Conservation (phyloP, 2,888 invertebrate species). For the Catonia carolina region DNA sequence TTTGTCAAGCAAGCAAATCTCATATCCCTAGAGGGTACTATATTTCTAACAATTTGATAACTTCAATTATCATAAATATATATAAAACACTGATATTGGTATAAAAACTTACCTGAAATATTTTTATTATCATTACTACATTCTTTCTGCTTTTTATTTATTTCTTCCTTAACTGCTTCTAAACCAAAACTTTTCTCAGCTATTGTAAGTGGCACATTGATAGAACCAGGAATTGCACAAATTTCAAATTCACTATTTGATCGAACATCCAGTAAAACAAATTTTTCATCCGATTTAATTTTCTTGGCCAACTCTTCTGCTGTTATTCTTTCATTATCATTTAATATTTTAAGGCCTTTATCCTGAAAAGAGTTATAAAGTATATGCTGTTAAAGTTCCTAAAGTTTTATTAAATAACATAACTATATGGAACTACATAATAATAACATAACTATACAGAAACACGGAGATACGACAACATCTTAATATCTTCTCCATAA, state of each 20-base stretch:
- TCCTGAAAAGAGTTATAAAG: conserved; percentile 32
- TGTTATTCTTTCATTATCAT: conserved; percentile 53
- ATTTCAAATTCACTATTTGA: conserved; percentile 76
- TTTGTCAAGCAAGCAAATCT: too few species aligned
- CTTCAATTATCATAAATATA: too few species aligned
- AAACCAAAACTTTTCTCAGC: background rate
- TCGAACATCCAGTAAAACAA: conserved; percentile 84
- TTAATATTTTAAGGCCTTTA: conserved; percentile 47
- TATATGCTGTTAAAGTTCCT: too few species aligned
- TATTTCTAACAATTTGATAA: too few species aligned
- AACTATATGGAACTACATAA: too few species aligned
- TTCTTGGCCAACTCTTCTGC: conserved; percentile 49
- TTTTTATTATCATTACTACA: conserved; percentile 9
- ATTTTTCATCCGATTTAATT: conserved; percentile 38
- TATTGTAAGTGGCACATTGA: conserved; percentile 60
- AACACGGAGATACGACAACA: too few species aligned
- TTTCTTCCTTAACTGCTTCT: conserved; percentile 1
- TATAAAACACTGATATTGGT: too few species aligned
- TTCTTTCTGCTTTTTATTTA: background rate
- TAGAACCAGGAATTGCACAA: conserved; percentile 66
- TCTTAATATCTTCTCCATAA: too few species aligned
- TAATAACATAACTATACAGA: too few species aligned
- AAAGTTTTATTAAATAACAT: too few species aligned
- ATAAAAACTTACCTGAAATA: conserved; percentile 10
- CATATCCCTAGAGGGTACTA: too few species aligned